Evolutionary conservation across 2,113 vertebrate species (phyloP), one percentile per base, ranked within the genome.

Genomic region (Chaenogobius annularis): DNA sequence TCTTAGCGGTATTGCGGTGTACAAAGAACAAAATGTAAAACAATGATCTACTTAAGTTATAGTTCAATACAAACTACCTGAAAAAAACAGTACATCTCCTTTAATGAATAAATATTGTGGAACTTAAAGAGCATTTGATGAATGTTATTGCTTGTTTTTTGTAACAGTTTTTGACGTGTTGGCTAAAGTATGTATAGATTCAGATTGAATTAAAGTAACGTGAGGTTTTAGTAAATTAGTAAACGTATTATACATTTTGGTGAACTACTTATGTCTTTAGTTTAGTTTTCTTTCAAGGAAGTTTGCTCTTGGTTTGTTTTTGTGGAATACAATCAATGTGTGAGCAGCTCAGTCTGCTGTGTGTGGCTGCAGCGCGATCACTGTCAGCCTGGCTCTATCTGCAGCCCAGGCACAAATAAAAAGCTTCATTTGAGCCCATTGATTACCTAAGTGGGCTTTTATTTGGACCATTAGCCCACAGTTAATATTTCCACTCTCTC

Each of bases 381-480:
- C 48, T 78, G 74, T 81, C 47, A 75, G 58, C 23, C 13, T 26
- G 7, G 40, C 68, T 74, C 61, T n/a, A 70, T 81, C 70, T 70
- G 50, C 83, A 72, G 83, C 76, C 82, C 70, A 76, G 75, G 68
- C 74, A 68, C 66, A 70, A 88, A 85, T 84, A 81, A 80, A n/a
- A 74, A 78, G 83, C 74, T 87, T 85, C 52, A 85, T 87, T 84
- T 77, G 67, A 80, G 80, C 64, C 71, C 79, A 85, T 83, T 37
- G 82, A 84, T 84, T 84, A 81, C 63, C 62, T 85, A 85, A 84
- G 84, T 84, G 83, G 70, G 47, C 84, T 79, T 79, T 85, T 80
- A 74, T 77, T 83, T 82, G 82, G 79, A 52, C 75, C 85, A 87
- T 87, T 89, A 87, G 73, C 77, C 69, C 67, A 70, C 55, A 50